Evolutionary conservation across 2,113 vertebrate species (phyloP).

Genomic region (Penelope pileata): DNA sequence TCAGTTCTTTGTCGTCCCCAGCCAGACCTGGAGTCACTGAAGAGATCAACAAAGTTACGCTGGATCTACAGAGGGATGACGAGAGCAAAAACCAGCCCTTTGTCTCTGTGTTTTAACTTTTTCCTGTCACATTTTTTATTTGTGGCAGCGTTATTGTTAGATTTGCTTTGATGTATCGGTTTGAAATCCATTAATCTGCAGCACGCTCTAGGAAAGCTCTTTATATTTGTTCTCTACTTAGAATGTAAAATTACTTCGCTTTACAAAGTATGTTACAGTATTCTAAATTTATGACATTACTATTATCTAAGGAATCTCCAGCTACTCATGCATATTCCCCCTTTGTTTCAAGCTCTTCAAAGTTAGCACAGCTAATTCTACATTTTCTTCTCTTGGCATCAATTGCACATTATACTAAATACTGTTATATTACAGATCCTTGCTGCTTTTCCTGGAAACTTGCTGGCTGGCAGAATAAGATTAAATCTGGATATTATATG

Average conservation of each 20-base stretch:
- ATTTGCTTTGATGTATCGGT: slow-evolving; percentile 61
- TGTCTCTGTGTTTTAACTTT: slow-evolving; percentile 31
- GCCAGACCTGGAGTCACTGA: neutral
- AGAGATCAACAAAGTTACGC: neutral
- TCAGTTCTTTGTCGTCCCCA: neutral
- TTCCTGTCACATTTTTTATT: slow-evolving; percentile 44
- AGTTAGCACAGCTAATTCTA: slow-evolving; percentile 50
- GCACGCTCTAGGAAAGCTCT: slow-evolving; percentile 27
- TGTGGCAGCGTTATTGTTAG: slow-evolving; percentile 50
- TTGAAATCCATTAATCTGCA: slow-evolving; percentile 60
- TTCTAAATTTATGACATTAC: slow-evolving; percentile 57
- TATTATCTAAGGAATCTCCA: slow-evolving; percentile 60
- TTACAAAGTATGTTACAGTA: slow-evolving; percentile 53
- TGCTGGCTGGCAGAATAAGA: slow-evolving; percentile 18
- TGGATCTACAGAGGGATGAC: slow-evolving; percentile 9
- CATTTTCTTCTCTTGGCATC: slow-evolving; percentile 50
- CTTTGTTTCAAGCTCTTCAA: slow-evolving; percentile 61
- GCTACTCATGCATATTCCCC: slow-evolving; percentile 36
- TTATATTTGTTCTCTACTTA: slow-evolving; percentile 50
- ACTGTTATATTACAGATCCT: slow-evolving; percentile 37
- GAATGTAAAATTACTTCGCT: slow-evolving; percentile 47
- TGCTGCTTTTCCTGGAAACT: slow-evolving; percentile 36
- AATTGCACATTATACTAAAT: slow-evolving; percentile 9
- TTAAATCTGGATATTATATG: slow-evolving; percentile 23
- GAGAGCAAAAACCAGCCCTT: neutral